Base-by-base conservation (phyloP, 2,797 vertebrate genomes). In the Alauda arvensis region DNA sequence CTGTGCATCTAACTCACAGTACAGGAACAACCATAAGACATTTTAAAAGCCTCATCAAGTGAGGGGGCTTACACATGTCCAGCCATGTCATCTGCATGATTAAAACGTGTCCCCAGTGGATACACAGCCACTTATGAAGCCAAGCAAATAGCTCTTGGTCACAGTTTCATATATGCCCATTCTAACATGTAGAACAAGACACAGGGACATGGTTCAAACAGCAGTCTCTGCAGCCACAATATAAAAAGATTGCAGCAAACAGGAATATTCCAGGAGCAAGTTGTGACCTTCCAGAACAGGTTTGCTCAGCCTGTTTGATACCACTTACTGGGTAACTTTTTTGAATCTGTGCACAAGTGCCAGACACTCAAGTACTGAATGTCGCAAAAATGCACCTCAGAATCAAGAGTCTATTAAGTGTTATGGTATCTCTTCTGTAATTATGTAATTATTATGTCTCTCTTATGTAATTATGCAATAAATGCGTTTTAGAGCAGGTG, bases 41-140 rank as follows among this genome's bases (percentile, higher is more conserved):
- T 67, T 40, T 31, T 8, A 45, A 68, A 76, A 46, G 40, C 40
- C 29, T 25, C 16, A 28, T 14, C 6, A 5, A 53, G 17, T 14
- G 29, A 40, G 46, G 40, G 29, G 29, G 23, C 10, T 55, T 33
- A 46, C 33, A 53, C 24, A 11, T 3, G 8, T 48, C 18, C 39
- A 67, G 31, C 33, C 28, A 15, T 5, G 12, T 31, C 40, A 76
- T 23, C 26, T 48, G 8, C 31, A 10, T 3, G 9, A 31, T 42
- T 69, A 34, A 81, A 78, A 72, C 1, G 0, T 16, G 59, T 24
- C 4, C 24, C 33, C 61, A 28, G 6, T 1, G 57, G 9, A 69
- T 9, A 60, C 3, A 16, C 1, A 43, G 29, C 8, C 12, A 46
- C 9, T 40, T 37, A 37, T 0, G 0, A 79, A 57, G 31, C 51